A percentile compares a stretch with the other conserved stretches of the same genome.
Evolutionary conservation across 2,113 vertebrate species (phyloP).

Genomic region (Dasyurus viverrinus): DNA sequence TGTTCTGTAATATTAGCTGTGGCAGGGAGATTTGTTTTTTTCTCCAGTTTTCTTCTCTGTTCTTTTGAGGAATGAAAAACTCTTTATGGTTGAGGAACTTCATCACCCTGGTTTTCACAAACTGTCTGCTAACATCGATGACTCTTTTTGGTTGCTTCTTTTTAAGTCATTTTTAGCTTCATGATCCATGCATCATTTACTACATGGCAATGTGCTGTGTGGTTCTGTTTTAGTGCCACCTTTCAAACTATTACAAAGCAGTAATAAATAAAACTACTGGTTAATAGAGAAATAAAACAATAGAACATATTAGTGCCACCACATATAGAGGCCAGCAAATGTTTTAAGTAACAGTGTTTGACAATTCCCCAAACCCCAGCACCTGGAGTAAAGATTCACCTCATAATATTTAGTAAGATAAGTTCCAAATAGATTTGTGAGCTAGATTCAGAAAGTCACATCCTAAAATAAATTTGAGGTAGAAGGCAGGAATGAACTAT

Average conservation of each 20-base stretch:
- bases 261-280: not conserved
- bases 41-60: too few species aligned
- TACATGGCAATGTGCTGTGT: accelerated
- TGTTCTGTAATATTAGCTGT: too few species aligned
- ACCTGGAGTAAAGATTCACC: not conserved
- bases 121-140: too few species aligned
- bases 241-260: not conserved
- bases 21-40: too few species aligned
- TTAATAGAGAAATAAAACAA: not conserved
- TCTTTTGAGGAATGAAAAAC: too few species aligned
- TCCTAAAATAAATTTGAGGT: too few species aligned
- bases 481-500: not conserved
- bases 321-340: not conserved
- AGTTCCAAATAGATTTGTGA: too few species aligned
- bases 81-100: too few species aligned
- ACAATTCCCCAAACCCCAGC: not conserved
- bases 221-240: not conserved
- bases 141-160: not conserved
- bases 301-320: not conserved
- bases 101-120: too few species aligned
- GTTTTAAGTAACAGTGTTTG: not conserved
- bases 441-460: too few species aligned
- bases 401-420: too few species aligned
- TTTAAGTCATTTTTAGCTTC: not conserved
- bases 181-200: not conserved